These are phyloP conservation scores for Gambusia holbrooki DNA, from an alignment of 2,113 vertebrate species.

Conservation along the genomic window DNA sequence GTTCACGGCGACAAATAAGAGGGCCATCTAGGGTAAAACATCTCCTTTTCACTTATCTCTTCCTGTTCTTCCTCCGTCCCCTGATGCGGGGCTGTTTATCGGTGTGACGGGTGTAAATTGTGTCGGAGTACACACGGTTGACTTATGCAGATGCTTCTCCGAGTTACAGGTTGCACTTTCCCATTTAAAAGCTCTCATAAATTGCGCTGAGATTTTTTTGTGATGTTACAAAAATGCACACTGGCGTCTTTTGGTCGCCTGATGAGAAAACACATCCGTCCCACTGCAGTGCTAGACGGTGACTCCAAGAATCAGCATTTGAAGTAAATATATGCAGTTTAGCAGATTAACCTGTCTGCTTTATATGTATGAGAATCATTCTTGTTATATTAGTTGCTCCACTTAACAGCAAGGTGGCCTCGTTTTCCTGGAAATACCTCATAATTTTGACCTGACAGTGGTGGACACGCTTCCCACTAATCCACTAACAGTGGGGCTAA, in stretches of 20 bases:
- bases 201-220: conserved; percentile 66
- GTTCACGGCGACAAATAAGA: conserved; percentile 40
- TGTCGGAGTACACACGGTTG: conserved; percentile 48
- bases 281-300: neutral
- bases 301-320: conserved; percentile 45
- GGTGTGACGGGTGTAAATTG: conserved; percentile 69
- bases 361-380: conserved; percentile 19
- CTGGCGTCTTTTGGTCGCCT: conserved; percentile 31
- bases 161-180: conserved; percentile 69
- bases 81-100: conserved; percentile 71
- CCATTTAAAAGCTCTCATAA: conserved; percentile 77
- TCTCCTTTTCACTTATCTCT: conserved; percentile 14
- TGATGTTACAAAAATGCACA: conserved; percentile 39
- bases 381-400: conserved; percentile 15
- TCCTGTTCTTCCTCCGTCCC: conserved; percentile 22
- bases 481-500: too few species aligned
- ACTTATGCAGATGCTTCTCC: conserved; percentile 66
- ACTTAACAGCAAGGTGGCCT: conserved; percentile 3
- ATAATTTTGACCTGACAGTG: neutral
- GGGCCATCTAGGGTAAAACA: conserved; percentile 77
- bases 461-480: too few species aligned
- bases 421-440: conserved; percentile 36
- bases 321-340: conserved; percentile 32
- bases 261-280: conserved; percentile 11
- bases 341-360: conserved; percentile 17